Percentiles rank a stretch among this genome's conserved stretches.
These are phyloP conservation scores for Strix occidentalis DNA, from an alignment of 2,797 vertebrate genomes.

Conservation along the genomic window DNA sequence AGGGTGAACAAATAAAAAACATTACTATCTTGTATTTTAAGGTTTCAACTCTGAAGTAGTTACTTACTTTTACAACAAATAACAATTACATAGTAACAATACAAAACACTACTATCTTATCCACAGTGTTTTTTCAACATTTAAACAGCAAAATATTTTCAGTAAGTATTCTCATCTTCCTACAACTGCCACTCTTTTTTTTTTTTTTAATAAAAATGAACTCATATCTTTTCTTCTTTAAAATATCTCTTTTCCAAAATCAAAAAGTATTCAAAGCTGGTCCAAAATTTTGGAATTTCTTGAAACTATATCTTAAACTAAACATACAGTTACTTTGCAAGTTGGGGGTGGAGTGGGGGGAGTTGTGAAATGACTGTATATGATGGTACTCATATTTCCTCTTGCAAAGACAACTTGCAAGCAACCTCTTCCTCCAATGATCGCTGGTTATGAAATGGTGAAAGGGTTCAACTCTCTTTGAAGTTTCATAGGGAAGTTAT, in stretches of 20 bases:
- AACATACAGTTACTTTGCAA: neutral
- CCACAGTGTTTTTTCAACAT: neutral
- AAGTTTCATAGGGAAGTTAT: neutral
- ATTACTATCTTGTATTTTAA: neutral
- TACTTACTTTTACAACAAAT: neutral
- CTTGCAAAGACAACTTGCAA: neutral
- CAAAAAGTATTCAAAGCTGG: neutral
- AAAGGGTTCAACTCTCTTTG: neutral
- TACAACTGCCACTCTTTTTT: neutral
- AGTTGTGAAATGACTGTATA: neutral
- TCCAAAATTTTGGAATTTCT: neutral
- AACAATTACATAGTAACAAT: neutral
- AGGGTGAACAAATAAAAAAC: neutral
- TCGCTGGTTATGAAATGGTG: neutral
- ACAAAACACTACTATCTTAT: neutral
- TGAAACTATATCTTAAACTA: neutral
- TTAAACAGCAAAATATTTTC: neutral
- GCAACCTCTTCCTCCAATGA: neutral
- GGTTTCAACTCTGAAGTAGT: neutral
- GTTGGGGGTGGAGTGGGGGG: neutral
- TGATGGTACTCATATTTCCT: neutral
- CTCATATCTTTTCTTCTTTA: neutral
- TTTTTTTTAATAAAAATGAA: neutral
- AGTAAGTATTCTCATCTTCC: neutral
- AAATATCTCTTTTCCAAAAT: neutral